A percentile compares a stretch with the other conserved stretches of the same genome.
Evolutionary conservation across 2,797 vertebrate genomes (phyloP).

Genomic region (Sebastes nivosus): DNA sequence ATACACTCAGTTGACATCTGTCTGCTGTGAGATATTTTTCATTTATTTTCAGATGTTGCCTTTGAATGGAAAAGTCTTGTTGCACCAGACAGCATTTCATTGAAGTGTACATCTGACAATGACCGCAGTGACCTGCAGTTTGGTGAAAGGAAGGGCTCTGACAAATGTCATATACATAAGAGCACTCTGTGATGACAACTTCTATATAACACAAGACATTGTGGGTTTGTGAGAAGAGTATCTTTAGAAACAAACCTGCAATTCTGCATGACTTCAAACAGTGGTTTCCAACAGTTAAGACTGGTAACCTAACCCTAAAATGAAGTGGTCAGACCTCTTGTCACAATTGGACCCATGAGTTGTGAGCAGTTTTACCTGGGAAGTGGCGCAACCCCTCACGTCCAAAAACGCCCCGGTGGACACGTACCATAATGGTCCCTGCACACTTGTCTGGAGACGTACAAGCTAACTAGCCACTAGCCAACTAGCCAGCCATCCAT

Average conservation of each 20-base stretch:
- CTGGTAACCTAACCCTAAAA: background rate
- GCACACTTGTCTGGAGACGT: too few relatives aligned
- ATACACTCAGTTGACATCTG: constrained; percentile 37
- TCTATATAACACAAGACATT: background rate
- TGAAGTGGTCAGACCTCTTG: too few relatives aligned
- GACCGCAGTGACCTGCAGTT: constrained; percentile 6
- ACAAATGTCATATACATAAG: constrained; percentile 14
- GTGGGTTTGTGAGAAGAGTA: background rate
- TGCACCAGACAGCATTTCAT: constrained; percentile 8
- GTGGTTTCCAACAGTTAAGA: background rate
- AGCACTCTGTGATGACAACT: constrained; percentile 1
- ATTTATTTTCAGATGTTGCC: constrained; percentile 30
- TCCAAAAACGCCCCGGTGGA: too few relatives aligned
- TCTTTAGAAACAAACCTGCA: background rate
- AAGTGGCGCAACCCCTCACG: too few relatives aligned
- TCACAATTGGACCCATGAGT: background rate
- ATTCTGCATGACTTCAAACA: background rate
- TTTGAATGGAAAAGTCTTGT: constrained; percentile 31
- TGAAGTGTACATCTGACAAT: constrained; percentile 39
- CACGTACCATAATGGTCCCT: too few relatives aligned
- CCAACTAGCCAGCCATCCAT: too few relatives aligned
- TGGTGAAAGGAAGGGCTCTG: background rate
- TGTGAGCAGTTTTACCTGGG: background rate
- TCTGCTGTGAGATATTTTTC: constrained; percentile 34
- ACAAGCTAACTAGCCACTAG: too few relatives aligned